These are phyloP conservation scores for Sylvietta virens DNA, from an alignment of 2,113 vertebrate species.

Conservation along the genomic window DNA sequence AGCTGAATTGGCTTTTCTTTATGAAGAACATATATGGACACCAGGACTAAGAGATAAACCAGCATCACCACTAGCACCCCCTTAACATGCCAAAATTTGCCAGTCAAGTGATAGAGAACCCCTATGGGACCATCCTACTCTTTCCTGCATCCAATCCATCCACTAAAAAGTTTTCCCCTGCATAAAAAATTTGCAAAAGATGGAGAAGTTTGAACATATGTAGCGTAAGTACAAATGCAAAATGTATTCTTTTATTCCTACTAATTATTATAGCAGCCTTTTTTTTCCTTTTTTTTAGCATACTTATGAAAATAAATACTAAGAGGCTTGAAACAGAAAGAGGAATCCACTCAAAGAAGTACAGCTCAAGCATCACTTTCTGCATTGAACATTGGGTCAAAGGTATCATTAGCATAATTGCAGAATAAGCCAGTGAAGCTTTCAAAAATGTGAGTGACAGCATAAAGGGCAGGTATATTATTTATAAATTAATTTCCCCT, in stretches of 20 bases:
- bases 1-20: background rate
- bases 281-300: background rate
- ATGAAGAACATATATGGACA: background rate
- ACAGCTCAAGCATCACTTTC: background rate
- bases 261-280: background rate
- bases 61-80: background rate
- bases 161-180: background rate
- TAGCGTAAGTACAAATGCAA: background rate
- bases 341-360: background rate
- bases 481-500: constrained; percentile 8
- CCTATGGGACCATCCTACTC: background rate
- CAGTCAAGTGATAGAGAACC: background rate
- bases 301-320: background rate
- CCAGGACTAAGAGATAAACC: background rate
- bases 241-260: background rate
- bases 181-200: background rate
- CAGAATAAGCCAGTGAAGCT: background rate
- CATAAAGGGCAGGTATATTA: constrained; percentile 1
- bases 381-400: background rate
- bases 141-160: background rate
- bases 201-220: background rate
- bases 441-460: background rate
- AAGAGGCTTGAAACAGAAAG: background rate
- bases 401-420: background rate
- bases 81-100: background rate